These are phyloP conservation scores for Myotis davidii DNA, from an alignment of 2,113 vertebrate species.

Conservation along the genomic window DNA sequence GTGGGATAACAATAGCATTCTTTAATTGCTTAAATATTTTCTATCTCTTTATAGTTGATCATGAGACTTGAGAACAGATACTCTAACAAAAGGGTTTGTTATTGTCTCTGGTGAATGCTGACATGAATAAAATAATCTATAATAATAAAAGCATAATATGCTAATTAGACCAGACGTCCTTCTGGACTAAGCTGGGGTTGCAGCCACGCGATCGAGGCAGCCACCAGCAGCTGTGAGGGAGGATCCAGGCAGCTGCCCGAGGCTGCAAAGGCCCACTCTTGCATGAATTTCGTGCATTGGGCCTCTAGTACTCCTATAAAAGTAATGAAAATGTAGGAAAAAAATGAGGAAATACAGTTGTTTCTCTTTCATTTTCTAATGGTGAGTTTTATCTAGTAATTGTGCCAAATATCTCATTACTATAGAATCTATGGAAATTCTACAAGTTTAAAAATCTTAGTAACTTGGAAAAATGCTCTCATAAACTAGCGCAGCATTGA, in stretches of 20 bases:
- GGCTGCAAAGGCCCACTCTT: too few species aligned
- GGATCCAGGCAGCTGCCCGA: too few species aligned
- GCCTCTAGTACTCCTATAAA: background rate
- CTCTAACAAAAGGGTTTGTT: background rate
- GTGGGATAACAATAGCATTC: background rate
- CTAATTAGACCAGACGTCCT: too few species aligned
- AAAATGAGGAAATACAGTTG: background rate
- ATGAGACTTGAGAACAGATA: slow-evolving; percentile 16
- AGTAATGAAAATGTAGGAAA: background rate
- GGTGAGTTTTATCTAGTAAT: background rate
- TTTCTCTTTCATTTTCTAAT: slow-evolving; percentile 23
- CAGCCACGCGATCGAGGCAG: too few species aligned
- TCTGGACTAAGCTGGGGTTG: too few species aligned
- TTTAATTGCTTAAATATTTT: background rate
- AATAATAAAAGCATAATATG: too few species aligned
- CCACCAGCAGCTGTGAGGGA: too few species aligned
- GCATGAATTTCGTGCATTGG: too few species aligned
- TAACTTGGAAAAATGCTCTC: background rate
- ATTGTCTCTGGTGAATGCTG: background rate
- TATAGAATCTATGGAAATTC: background rate
- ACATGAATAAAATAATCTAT: background rate
- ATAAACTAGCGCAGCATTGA: background rate
- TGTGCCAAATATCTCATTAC: slow-evolving; percentile 1
- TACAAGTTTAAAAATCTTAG: background rate
- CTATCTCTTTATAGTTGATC: background rate